These are phyloP conservation scores for Stenchaetothrips biformis DNA, from an alignment of 2,888 invertebrate genomes.

Conservation along the genomic window DNA sequence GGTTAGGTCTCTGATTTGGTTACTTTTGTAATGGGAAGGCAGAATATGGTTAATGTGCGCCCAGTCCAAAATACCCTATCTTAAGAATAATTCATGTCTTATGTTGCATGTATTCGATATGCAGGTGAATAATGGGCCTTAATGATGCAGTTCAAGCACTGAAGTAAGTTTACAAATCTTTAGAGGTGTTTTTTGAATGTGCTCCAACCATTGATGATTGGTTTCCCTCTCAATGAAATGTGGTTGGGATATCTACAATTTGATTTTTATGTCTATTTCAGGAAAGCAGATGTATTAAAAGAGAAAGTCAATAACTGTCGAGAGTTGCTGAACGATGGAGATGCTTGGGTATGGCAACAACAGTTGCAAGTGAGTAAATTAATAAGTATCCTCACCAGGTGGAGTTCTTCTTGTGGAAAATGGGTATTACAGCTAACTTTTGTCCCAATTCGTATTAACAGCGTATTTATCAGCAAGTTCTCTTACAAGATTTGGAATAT, in stretches of 20 bases:
- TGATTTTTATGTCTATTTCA: not conserved
- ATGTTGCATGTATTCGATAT: not conserved
- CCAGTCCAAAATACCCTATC: too few species aligned
- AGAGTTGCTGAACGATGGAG: constrained; percentile 22
- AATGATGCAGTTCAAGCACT: constrained; percentile 27
- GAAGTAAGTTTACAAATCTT: constrained; percentile 3
- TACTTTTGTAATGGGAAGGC: not conserved
- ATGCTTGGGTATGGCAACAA: constrained; percentile 28
- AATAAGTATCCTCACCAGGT: constrained; percentile 41
- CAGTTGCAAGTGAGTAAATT: constrained; percentile 22
- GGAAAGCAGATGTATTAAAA: constrained; percentile 24
- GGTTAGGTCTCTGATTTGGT: not conserved
- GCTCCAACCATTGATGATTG: not conserved
- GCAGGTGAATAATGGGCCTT: constrained; percentile 10
- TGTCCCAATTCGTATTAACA: constrained; percentile 41
- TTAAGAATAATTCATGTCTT: not conserved
- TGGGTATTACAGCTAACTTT: constrained; percentile 42
- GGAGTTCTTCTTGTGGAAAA: not conserved
- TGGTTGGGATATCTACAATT: not conserved
- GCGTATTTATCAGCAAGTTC: constrained; percentile 66
- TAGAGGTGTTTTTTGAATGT: not conserved
- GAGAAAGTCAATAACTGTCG: constrained; percentile 10
- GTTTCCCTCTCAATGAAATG: not conserved
- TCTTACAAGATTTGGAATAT: constrained; percentile 77
- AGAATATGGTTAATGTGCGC: not conserved